Evolutionary conservation across 2,888 invertebrate genomes (phyloP), one percentile per base, ranked within the genome.

Genomic region (Agrochola lychnidis): DNA sequence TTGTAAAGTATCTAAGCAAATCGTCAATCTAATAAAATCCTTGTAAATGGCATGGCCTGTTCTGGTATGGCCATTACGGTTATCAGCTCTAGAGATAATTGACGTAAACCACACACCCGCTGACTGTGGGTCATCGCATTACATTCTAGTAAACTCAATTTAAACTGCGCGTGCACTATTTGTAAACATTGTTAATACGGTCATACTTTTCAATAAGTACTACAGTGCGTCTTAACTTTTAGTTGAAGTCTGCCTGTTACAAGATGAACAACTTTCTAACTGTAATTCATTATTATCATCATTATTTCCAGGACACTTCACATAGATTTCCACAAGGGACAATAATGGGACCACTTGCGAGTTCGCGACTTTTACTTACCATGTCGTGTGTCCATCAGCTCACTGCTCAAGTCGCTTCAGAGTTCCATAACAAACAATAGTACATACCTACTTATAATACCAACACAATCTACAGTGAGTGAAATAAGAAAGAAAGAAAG

Each of bases 1-100:
- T 72, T 30, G 57, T 73, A 53, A 63, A 68, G 5, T 56, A 30
- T 4, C 7, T 14, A 66, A n/a, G 61, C 53, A 75, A 73, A 80
- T 82, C 36, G 10, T 66, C 61, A 48, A 70, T 78, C 59, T 10
- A 81, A 76, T 81, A 69, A 85, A 85, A 82, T 70, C 82, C n/a
- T 61, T 85, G 56, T 74, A 73, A 74, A 87, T 71, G 70, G 22
- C 71, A 56, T 78, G 57, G 73, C 64, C 70, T 85, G 85, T 82
- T 78, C 82, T 78, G 61, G 64, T 66, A 76, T 81, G 81, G 76
- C 79, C 81, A 76, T 64, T 56, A 62, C 79, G 78, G 83, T 87
- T 86, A 86, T 86, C 86, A 76, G 75, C 51, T 57, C n/a, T 19
- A 56, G 48, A 79, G 75, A 87, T 85, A 79, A 76, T 76, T 79